phyloP scores from a whole-genome alignment of 2,113 vertebrate species.

The Centropus unirufus region DNA sequence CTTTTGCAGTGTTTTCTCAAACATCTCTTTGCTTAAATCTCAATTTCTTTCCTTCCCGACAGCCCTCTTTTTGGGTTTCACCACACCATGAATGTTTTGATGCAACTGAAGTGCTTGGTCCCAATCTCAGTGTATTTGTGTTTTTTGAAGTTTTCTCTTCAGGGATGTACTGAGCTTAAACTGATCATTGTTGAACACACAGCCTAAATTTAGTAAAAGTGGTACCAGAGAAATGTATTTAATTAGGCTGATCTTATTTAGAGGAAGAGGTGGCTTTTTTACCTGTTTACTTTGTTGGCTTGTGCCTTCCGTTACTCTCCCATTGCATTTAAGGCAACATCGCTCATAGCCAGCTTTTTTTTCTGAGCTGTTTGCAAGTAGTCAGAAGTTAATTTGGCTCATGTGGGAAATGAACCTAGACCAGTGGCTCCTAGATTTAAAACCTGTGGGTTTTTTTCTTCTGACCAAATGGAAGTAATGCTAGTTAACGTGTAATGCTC shows the following conservation, averaged over 20 bases:
- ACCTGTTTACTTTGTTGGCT: neutral
- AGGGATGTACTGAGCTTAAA: neutral
- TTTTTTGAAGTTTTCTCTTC: neutral
- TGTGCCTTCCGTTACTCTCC: neutral
- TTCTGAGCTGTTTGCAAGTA: neutral
- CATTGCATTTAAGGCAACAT: neutral
- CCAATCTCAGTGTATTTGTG: neutral
- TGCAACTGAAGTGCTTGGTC: neutral
- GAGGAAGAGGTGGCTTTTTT: neutral
- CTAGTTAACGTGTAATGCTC: slow-evolving; percentile 8
- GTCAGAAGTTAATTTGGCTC: slow-evolving; percentile 3
- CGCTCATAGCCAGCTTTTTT: neutral
- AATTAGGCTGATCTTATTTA: neutral
- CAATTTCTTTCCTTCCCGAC: neutral
- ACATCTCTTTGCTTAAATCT: neutral
- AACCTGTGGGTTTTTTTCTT: neutral
- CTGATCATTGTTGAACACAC: neutral
- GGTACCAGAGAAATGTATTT: neutral
- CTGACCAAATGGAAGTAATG: neutral
- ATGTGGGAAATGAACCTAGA: neutral
- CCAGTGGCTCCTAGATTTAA: neutral
- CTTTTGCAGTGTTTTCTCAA: neutral
- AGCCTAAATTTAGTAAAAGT: neutral
- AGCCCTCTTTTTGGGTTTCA: neutral
- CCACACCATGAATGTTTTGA: neutral